Conservation (phyloP, 2,888 invertebrate genomes). For the Lepidonotus clava region DNA sequence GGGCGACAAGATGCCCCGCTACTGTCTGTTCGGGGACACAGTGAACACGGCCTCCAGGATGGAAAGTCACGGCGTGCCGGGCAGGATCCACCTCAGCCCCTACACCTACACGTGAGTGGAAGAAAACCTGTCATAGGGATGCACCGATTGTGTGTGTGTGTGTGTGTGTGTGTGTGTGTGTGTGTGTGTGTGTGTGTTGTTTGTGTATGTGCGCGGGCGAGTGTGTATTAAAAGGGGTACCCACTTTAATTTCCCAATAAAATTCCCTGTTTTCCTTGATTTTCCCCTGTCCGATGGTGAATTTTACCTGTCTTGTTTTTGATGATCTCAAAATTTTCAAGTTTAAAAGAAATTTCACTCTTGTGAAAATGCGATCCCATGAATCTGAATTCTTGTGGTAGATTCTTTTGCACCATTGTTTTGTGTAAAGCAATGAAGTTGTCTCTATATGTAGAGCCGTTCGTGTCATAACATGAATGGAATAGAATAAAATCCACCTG, state of each 20-base stretch:
- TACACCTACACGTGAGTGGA: constrained; percentile 17
- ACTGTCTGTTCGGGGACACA: constrained; percentile 50
- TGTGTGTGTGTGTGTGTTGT: not conserved
- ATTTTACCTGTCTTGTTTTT: too few relatives aligned
- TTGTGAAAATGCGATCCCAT: too few relatives aligned
- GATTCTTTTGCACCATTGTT: too few relatives aligned
- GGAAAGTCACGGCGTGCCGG: constrained; percentile 50
- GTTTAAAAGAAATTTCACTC: too few relatives aligned
- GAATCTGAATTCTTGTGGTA: too few relatives aligned
- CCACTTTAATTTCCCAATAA: not conserved
- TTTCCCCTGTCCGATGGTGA: too few relatives aligned
- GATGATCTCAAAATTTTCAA: too few relatives aligned
- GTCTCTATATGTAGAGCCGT: too few relatives aligned
- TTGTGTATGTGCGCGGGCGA: not conserved
- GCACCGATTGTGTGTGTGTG: not conserved
- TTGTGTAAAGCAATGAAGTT: too few relatives aligned
- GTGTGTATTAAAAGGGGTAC: too few relatives aligned
- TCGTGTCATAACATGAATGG: too few relatives aligned
- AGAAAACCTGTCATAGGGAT: not conserved
- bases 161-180: not conserved
- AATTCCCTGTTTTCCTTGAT: not conserved
- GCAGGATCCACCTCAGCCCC: constrained; percentile 31
- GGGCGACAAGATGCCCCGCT: constrained; percentile 46
- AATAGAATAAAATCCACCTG: too few relatives aligned
- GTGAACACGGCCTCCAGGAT: constrained; percentile 54